Evolutionary conservation across 2,888 invertebrate genomes (phyloP), one percentile per base, ranked within the genome.

Genomic region (Pseudococcus jackbeardsleyi): DNA sequence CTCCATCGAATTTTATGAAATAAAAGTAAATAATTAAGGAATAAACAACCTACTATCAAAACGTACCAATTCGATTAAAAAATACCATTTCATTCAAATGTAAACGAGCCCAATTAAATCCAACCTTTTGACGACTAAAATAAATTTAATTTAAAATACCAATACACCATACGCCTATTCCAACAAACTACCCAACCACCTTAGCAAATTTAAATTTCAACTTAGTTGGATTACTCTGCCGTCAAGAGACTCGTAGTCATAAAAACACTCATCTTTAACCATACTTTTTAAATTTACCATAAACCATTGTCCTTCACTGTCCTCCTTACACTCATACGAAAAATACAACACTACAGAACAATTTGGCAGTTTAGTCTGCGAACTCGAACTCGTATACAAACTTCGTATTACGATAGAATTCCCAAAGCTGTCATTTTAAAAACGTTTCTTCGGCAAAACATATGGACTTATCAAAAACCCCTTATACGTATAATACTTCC

Each of bases 371-470:
- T 50, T 50, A 50, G 50, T 12, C 11, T 33, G 26, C 0, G 50
- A 50, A 50, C 50, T 50, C 8, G 9, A 42, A 42, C 42, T 42
- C 8, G 42, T 33, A 33, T 33, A 33, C 26, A 33, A 33, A 1
- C 1, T 33, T 15, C 1, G 50, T 12, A 50, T 15, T 15, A 50
- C 64, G 22, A 22, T 42, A 42, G 42, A 64, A 64, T 64, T 64
- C 64, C 64, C 64, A 64, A 64, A 15, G 64, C 64, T 64, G 64
- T 22, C 64, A 64, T 64, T 64, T 64, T 64, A 64, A 64, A 64
- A n/a, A 17, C 19, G 22, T 64, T 64, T 64, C 64, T 64, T 22
- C 22, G n/a, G n/a, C 5, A 64, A 64, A 64, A 64, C 64, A 19
- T 22, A 64, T 64, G 64, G n/a, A 64, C n/a, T 8, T 64, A 15